Conservation (phyloP, 1,140 invertebrate genomes). For the Drusus annulatus region DNA sequence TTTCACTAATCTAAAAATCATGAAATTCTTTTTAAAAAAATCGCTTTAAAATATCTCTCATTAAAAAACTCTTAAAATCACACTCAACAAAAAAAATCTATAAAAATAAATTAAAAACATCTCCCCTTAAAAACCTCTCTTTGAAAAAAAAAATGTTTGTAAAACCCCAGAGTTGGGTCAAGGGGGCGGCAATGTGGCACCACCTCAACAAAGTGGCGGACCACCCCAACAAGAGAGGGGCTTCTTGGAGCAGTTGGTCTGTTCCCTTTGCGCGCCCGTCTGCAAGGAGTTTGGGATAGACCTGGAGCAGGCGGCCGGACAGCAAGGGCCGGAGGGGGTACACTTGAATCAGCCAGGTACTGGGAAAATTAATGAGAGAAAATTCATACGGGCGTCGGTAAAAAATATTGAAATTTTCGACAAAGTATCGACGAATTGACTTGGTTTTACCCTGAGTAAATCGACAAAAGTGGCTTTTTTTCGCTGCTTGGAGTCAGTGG, state of each 20-base stretch:
- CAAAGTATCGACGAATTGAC: too few relatives aligned
- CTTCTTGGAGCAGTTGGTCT: constrained; percentile 68
- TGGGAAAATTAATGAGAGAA: constrained; percentile 26
- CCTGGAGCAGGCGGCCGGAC: constrained; percentile 63
- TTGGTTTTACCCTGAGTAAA: too few relatives aligned
- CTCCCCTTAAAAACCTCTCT: background rate
- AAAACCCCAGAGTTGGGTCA: constrained; percentile 55
- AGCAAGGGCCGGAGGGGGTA: constrained; percentile 62
- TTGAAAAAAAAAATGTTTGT: background rate
- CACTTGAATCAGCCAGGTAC: constrained; percentile 58
- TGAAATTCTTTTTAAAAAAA: too few relatives aligned
- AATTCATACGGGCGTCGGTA: too few relatives aligned
- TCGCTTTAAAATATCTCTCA: too few relatives aligned
- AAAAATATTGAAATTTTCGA: too few relatives aligned
- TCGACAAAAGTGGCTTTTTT: too few relatives aligned
- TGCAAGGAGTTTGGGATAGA: constrained; percentile 70
- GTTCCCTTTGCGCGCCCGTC: constrained; percentile 67
- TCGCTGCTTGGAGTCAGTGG: too few relatives aligned
- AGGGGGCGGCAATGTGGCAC: constrained; percentile 61
- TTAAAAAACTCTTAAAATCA: too few relatives aligned
- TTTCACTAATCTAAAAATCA: too few relatives aligned
- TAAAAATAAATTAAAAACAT: background rate
- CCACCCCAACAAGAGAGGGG: constrained; percentile 61
- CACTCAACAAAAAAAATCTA: background rate
- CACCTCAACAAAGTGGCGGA: constrained; percentile 12